Evolutionary conservation across 2,113 vertebrate genomes (phyloP).

Genomic region (Calonectris borealis): DNA sequence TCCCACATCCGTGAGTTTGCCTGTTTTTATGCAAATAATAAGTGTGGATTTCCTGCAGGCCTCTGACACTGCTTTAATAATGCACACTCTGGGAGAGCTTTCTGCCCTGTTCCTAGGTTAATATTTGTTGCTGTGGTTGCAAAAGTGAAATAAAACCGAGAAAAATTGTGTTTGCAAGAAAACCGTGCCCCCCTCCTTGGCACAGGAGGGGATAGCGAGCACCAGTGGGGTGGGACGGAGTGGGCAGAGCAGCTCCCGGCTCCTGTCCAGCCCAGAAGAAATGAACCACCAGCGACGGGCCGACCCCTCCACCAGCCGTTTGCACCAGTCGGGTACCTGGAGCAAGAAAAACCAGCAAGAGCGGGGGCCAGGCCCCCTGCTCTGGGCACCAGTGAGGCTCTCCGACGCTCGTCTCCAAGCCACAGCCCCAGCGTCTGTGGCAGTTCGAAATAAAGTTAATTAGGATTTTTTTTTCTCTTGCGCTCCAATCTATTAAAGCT

Average conservation of each 20-base stretch:
- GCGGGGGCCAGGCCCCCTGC: background rate
- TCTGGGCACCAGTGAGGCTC: background rate
- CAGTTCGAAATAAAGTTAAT: background rate
- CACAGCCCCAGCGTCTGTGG: background rate
- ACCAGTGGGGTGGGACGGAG: fast-evolving
- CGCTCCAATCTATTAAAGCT: background rate
- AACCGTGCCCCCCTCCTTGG: fast-evolving
- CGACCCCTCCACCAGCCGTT: too few relatives aligned
- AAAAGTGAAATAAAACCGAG: background rate
- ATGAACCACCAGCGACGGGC: fast-evolving
- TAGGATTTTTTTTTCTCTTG: background rate
- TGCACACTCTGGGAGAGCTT: background rate
- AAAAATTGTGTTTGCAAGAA: background rate
- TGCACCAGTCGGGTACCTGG: background rate
- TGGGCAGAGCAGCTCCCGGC: fast-evolving
- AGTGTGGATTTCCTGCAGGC: background rate
- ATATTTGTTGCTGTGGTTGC: background rate
- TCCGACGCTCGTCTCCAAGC: background rate
- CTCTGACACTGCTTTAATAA: background rate
- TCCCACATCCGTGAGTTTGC: background rate
- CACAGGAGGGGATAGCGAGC: fast-evolving
- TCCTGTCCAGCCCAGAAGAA: background rate
- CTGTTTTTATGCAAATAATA: background rate
- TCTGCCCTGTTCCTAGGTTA: background rate
- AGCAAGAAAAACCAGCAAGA: background rate